A percentile compares a stretch with the other conserved stretches of the same genome.
phyloP scores from a whole-genome alignment of 1,140 invertebrate species.

The Coboldia fuscipes region DNA sequence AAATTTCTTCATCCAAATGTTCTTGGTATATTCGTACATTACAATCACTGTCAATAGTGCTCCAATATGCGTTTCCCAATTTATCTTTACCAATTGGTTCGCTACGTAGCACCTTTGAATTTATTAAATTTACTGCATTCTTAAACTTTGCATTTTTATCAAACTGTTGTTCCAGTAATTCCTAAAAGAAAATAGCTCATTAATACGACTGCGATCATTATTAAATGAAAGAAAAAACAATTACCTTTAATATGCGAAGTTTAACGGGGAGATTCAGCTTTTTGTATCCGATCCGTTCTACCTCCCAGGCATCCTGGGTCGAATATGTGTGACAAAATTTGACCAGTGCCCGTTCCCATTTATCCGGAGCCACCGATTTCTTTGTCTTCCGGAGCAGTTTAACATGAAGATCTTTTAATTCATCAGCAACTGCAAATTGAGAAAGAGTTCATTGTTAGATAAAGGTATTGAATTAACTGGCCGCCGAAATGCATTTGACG shows the following conservation, averaged over 20 bases:
- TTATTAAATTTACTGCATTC: conserved; percentile 64
- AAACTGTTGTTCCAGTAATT: conserved; percentile 83
- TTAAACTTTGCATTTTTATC: conserved; percentile 88
- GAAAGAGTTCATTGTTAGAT: conserved; percentile 19
- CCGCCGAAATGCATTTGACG: conserved; percentile 3
- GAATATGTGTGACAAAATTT: conserved; percentile 78
- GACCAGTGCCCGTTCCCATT: conserved; percentile 75
- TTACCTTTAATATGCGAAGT: conserved; percentile 65
- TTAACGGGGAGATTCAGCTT: conserved; percentile 74
- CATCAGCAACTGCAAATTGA: conserved; percentile 46
- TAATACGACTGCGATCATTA: conserved; percentile 1
- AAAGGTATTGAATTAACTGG: neutral
- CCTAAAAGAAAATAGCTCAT: conserved; percentile 29
- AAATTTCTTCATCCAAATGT: conserved; percentile 87
- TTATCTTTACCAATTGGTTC: conserved; percentile 79
- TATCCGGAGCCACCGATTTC: conserved; percentile 62
- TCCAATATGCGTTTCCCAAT: conserved; percentile 80
- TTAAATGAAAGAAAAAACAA: conserved; percentile 2
- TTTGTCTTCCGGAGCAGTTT: conserved; percentile 71
- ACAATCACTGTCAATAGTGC: conserved; percentile 67
- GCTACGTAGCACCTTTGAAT: conserved; percentile 55
- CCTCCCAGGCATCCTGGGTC: conserved; percentile 84
- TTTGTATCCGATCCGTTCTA: conserved; percentile 89
- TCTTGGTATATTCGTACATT: conserved; percentile 85
- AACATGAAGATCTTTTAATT: conserved; percentile 67